Evolutionary conservation across 2,113 vertebrate species (phyloP).

Genomic region (Pelobates fuscus): DNA sequence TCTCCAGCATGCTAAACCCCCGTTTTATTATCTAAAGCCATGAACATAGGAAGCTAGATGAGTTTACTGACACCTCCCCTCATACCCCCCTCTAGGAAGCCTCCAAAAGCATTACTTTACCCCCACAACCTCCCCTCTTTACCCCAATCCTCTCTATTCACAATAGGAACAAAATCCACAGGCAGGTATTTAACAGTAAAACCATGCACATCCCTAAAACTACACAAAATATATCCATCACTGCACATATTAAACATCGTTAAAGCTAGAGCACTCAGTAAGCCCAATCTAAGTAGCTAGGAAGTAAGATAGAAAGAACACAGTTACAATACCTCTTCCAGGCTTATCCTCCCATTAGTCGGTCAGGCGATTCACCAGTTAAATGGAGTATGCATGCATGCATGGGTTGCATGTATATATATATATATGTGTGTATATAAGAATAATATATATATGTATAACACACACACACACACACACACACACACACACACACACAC

Average conservation of each 20-base stretch:
- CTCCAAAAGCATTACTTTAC: constrained; percentile 39
- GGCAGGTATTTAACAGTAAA: neutral
- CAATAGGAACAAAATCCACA: neutral
- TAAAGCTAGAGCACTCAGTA: neutral
- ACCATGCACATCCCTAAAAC: neutral
- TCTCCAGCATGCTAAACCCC: constrained; percentile 9
- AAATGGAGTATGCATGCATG: neutral
- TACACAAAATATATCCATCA: neutral
- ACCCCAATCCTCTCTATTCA: constrained; percentile 1
- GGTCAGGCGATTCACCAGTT: constrained; percentile 56
- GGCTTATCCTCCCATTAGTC: constrained; percentile 70
- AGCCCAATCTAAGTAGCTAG: neutral
- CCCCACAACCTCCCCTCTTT: constrained; percentile 52
- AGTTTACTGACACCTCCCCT: constrained; percentile 45
- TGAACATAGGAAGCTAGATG: constrained; percentile 17
- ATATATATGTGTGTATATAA: constrained; percentile 28
- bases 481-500: too few relatives aligned
- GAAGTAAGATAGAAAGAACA: constrained; percentile 71
- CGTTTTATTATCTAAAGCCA: constrained; percentile 4
- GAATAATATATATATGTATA: neutral
- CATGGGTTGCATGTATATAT: neutral
- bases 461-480: too few relatives aligned
- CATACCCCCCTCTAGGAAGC: constrained; percentile 47
- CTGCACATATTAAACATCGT: neutral
- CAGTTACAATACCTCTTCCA: constrained; percentile 83